Base-by-base conservation (phyloP, 2,797 vertebrate species). In the Halcyon chelicuti region DNA sequence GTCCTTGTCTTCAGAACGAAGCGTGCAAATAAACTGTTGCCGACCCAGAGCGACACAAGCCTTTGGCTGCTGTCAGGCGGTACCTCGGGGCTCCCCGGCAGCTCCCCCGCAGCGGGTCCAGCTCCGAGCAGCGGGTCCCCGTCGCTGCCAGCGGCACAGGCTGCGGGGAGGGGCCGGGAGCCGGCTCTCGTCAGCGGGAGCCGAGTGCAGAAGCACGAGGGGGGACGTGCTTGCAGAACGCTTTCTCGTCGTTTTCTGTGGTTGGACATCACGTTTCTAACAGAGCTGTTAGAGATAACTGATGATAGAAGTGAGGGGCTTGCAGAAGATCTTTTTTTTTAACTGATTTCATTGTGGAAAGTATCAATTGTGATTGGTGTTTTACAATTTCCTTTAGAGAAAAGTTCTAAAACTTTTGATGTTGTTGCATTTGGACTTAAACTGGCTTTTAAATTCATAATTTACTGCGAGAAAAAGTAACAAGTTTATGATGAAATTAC, bases 31-130 rank as follows among this genome's bases (percentile, higher is more conserved):
- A 29, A 54, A 8, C 16, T 14, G 52, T 35, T 54, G 28, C n/a
- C 28, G 29, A 10, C 26, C n/a, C 54, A 7, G 58, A 44, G 57
- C 2, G 13, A 19, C 2, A 0, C 12, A 0, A 40, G 44, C 7
- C 14, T 44, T 61, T 37, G 2, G 2, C 39, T 14, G 70, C 74
- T n/a, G 52, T 40, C 37, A 4, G 40, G 46, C 63, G 74, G n/a
- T 16, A 1, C n/a, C 29, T 21, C 18, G 3, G 2, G 12, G 39
- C 28, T 19, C 29, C 21, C 21, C 0, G 4, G 80, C 37, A 18
- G 33, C 51, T 28, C 33, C 35, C 2, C 26, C 23, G 55, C 67
- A 44, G 51, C 7, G 2, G 28, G 28, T 4, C 12, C n/a, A 1
- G 66, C 29, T 40, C 22, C 3, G 42, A 18, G 35, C 9, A 26